Evolutionary conservation across 2,888 invertebrate species (phyloP), one percentile per base, ranked within the genome.

Genomic region (Hirtodrosophila histrioides): DNA sequence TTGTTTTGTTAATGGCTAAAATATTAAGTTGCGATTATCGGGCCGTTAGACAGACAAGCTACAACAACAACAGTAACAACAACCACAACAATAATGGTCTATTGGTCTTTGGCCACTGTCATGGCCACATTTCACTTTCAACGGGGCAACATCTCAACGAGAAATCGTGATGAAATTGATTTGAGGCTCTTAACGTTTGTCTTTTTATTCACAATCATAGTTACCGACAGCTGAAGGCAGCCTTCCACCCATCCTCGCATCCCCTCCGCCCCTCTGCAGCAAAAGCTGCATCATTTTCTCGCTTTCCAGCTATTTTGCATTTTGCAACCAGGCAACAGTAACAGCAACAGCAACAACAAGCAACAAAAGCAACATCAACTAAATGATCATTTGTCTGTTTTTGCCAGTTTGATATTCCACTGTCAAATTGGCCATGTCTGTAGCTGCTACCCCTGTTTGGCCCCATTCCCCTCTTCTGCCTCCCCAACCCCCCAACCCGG

Each of bases 131-230:
- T 83, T 83, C 82, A 83, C 82, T 86, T 83, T 83, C 87, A 80
- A 78, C 84, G 68, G 53, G 54, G 62, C 69, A 75, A 69, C 77
- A 75, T 86, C 71, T 73, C 86, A 86, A 84, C 75, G 85, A 78
- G 77, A 88, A 88, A 86, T 89, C 87, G 87, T 87, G 87, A 88
- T 88, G 86, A 86, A 88, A 89, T 89, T 89, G 88, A 76, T 88
- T 85, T 79, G 79, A 73, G 81, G 73, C 86, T 83, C 75, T 87
- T 74, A 61, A 64, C 55, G 63, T 77, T 54, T 61, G 57, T 70
- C 53, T 55, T 63, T 68, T 61, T 69, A 69, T 66, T 63, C 70
- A 63, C 72, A 66, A 78, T 83, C 78, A 86, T 73, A 72, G 75
- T 67, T 70, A 67, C 67, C 68, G 77, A 71, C 68, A 84, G 81